A percentile compares a stretch with the other conserved stretches of the same genome.
phyloP scores from a whole-genome alignment of 2,797 vertebrate genomes.

The Cryptoprocta ferox region DNA sequence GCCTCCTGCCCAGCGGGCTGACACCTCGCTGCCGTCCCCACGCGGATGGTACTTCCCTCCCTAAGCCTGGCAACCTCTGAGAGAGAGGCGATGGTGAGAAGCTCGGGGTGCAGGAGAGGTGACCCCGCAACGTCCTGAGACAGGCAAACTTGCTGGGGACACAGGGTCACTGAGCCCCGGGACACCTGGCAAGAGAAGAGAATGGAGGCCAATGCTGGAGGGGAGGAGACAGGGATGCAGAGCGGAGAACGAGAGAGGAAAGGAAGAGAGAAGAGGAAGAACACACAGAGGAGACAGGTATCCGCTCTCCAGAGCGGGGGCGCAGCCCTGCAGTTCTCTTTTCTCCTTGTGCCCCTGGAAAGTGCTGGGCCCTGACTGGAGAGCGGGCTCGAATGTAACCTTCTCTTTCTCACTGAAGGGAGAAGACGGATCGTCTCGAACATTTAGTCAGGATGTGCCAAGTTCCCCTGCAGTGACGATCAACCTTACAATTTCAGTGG shows the following conservation, averaged over 20 bases:
- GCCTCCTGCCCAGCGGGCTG: background rate
- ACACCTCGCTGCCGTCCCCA: background rate
- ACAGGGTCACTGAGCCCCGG: background rate
- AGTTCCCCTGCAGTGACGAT: background rate
- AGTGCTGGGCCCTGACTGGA: background rate
- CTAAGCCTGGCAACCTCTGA: background rate
- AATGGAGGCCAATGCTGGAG: background rate
- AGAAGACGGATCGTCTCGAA: background rate
- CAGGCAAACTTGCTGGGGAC: background rate
- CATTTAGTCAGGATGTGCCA: accelerated
- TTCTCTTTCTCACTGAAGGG: background rate
- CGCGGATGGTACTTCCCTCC: background rate
- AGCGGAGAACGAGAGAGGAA: too few relatives aligned
- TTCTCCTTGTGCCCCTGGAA: background rate
- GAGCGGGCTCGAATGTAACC: background rate
- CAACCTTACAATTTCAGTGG: background rate
- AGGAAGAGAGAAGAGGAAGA: accelerated
- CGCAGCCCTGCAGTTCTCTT: background rate
- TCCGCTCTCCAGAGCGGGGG: background rate
- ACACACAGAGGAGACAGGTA: background rate
- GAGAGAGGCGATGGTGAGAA: background rate
- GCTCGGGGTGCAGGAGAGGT: background rate
- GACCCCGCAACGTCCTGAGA: background rate
- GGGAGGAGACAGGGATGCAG: too few relatives aligned
- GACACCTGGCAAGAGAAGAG: background rate